Evolutionary conservation across 2,797 vertebrate genomes (phyloP).

Genomic region (Pagetopsis macropterus): DNA sequence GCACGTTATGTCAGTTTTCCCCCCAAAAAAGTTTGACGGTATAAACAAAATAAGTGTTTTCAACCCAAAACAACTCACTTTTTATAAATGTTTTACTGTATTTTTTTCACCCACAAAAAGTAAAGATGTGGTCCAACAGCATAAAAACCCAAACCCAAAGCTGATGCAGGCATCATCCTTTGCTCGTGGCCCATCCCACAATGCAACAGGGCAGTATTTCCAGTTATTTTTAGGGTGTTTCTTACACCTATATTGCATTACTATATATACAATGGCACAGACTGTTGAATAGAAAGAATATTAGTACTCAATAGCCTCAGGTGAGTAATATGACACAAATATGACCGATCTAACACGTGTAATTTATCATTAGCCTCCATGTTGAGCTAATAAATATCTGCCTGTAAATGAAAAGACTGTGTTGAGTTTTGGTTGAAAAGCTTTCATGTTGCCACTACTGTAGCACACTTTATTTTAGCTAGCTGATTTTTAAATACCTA

Average conservation of each 20-base stretch:
- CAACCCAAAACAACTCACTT: background rate
- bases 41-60: background rate
- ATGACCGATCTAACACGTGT: constrained; percentile 2
- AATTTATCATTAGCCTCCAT: constrained; percentile 7
- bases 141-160: background rate
- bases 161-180: background rate
- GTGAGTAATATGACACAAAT: constrained; percentile 19
- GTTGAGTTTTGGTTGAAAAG: constrained; percentile 20
- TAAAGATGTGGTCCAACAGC: background rate
- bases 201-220: constrained; percentile 29
- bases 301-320: background rate
- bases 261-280: background rate
- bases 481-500: constrained; percentile 29
- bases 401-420: constrained; percentile 15
- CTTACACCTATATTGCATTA: background rate
- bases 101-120: background rate
- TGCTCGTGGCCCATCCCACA: constrained; percentile 27
- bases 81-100: background rate
- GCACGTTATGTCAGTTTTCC: constrained; percentile 2
- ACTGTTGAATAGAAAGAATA: background rate
- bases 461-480: background rate
- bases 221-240: background rate
- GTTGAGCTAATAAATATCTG: constrained; percentile 24
- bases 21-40: background rate
- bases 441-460: constrained; percentile 6